phyloP scores from a whole-genome alignment of 2,113 vertebrate species.

The Leucopsar rothschildi region DNA sequence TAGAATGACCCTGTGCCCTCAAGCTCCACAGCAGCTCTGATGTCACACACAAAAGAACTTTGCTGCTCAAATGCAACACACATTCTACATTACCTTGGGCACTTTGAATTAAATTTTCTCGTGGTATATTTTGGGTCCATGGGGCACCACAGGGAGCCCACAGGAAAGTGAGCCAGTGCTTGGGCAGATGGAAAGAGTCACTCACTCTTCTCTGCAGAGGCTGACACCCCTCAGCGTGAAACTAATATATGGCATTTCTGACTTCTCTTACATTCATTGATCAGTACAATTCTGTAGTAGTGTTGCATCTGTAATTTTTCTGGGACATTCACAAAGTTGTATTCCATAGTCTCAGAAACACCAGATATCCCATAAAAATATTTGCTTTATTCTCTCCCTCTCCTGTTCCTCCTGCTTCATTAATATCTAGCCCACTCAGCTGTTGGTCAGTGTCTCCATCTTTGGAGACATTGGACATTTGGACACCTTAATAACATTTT shows the following conservation, averaged over 20 bases:
- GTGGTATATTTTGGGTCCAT: neutral
- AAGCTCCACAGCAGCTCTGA: neutral
- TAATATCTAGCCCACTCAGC: neutral
- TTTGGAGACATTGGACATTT: no score
- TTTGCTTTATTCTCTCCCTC: neutral
- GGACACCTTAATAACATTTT: neutral
- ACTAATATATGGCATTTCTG: neutral
- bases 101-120: neutral
- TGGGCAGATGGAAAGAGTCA: neutral
- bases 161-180: neutral
- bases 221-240: neutral
- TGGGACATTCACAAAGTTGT: neutral
- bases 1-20: rapidly evolving
- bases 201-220: neutral
- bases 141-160: neutral
- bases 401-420: neutral
- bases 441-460: neutral
- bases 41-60: neutral
- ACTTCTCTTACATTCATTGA: neutral
- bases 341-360: neutral
- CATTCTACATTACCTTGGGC: neutral
- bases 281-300: neutral
- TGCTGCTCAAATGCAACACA: neutral
- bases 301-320: neutral
- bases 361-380: neutral